Percentiles rank a stretch among this genome's conserved stretches.
phyloP scores from a whole-genome alignment of 1,140 invertebrate species.

The Pentalonia nigronervosa region DNA sequence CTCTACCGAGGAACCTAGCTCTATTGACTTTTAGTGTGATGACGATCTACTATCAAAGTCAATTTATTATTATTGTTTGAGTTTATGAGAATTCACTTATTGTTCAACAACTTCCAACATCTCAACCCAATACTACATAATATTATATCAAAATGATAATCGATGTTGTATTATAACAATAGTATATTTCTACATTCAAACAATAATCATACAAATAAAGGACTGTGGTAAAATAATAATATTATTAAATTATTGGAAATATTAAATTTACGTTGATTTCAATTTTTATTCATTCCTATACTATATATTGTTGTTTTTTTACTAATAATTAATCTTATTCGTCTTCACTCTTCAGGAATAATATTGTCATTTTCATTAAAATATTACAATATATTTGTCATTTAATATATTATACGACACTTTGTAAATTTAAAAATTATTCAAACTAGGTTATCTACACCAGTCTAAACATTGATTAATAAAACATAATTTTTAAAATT shows the following conservation, averaged over 20 bases:
- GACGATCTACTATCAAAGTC: background rate
- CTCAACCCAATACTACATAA: no score
- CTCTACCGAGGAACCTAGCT: background rate
- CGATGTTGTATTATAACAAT: background rate
- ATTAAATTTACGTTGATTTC: background rate
- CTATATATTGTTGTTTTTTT: background rate
- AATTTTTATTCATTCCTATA: background rate
- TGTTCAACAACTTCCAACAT: background rate
- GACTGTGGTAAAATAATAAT: background rate
- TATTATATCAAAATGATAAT: no score
- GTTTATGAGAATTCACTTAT: background rate
- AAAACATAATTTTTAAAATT: background rate
- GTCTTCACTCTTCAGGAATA: background rate
- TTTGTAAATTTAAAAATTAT: no score
- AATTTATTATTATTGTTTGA: background rate
- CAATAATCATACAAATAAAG: background rate
- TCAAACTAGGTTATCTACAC: no score
- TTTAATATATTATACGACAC: no score
- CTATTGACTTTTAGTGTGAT: background rate
- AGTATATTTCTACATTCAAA: background rate
- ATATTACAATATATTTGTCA: no score
- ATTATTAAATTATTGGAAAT: background rate
- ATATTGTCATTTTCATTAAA: background rate
- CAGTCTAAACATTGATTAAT: background rate
- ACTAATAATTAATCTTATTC: background rate